Evolutionary conservation across 2,888 invertebrate species (phyloP).

Genomic region (Eristalis pertinax): DNA sequence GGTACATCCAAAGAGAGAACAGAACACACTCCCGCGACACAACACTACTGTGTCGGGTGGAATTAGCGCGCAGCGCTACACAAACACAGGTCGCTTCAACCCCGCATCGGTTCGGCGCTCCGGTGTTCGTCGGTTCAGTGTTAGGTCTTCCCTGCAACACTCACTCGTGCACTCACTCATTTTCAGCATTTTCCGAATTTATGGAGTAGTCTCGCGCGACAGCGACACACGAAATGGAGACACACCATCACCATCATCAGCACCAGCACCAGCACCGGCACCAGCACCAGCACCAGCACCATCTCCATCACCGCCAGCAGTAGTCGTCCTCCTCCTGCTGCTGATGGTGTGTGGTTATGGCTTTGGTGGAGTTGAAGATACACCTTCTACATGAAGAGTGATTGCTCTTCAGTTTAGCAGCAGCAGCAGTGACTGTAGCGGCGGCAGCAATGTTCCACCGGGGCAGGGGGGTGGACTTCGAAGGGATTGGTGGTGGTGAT

Average conservation of each 20-base stretch:
- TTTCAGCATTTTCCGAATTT: constrained; percentile 68
- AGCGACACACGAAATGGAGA: constrained; percentile 57
- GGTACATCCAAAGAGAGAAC: constrained; percentile 70
- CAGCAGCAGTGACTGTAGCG: not conserved
- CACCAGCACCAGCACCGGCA: not conserved
- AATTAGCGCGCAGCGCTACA: constrained; percentile 63
- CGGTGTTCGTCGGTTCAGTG: not conserved
- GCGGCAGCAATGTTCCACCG: not conserved
- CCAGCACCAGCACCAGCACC: not conserved
- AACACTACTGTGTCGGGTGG: constrained; percentile 34
- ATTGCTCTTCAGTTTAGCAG: not conserved
- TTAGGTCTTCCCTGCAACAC: constrained; percentile 7
- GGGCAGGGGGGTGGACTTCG: no score
- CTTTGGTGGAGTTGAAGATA: not conserved
- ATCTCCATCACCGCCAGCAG: not conserved
- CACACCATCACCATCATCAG: constrained; percentile 39
- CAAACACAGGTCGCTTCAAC: constrained; percentile 28
- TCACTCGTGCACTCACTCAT: constrained; percentile 58
- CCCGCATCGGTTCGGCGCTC: not conserved
- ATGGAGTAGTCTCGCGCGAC: constrained; percentile 56
- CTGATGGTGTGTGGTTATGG: not conserved
- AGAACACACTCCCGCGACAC: constrained; percentile 70
- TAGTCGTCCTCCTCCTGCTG: not conserved
- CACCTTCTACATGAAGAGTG: constrained; percentile 1
- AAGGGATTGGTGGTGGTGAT: not conserved